A percentile compares a stretch with the other conserved stretches of the same genome.
Conservation (phyloP, 2,113 vertebrate species). For the Psephotus haematonotus region DNA sequence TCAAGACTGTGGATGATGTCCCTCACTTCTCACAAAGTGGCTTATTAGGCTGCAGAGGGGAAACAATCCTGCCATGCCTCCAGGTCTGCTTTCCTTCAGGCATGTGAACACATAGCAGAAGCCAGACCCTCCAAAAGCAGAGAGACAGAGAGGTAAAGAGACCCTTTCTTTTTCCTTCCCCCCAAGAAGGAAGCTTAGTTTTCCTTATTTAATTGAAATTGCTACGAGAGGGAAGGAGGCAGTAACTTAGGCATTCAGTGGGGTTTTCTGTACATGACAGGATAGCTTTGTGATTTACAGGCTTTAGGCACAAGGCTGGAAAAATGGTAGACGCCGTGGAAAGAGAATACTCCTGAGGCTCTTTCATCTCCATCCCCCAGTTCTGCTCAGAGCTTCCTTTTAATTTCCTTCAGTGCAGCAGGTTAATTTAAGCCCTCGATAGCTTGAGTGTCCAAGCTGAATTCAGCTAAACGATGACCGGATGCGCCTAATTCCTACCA, state of each 20-base stretch:
- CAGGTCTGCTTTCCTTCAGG: background rate
- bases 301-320: conserved; percentile 14
- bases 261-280: background rate
- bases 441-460: background rate
- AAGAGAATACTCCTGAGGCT: conserved; percentile 29
- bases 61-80: background rate
- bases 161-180: background rate
- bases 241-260: background rate
- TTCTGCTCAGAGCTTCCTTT: background rate
- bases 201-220: conserved; percentile 13
- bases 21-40: background rate
- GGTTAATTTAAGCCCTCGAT: conserved; percentile 27
- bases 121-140: conserved; percentile 4
- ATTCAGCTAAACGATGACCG: background rate
- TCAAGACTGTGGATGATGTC: background rate
- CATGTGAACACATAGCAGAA: background rate
- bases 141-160: background rate
- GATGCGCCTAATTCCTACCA: background rate
- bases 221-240: background rate
- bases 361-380: conserved; percentile 21
- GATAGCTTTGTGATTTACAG: conserved; percentile 33
- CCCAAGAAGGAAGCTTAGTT: conserved; percentile 10
- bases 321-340: conserved; percentile 1
- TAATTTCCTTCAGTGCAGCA: background rate
- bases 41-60: background rate